These are phyloP conservation scores for Stenoptilia bipunctidactyla DNA, from an alignment of 2,888 invertebrate genomes.

Conservation along the genomic window DNA sequence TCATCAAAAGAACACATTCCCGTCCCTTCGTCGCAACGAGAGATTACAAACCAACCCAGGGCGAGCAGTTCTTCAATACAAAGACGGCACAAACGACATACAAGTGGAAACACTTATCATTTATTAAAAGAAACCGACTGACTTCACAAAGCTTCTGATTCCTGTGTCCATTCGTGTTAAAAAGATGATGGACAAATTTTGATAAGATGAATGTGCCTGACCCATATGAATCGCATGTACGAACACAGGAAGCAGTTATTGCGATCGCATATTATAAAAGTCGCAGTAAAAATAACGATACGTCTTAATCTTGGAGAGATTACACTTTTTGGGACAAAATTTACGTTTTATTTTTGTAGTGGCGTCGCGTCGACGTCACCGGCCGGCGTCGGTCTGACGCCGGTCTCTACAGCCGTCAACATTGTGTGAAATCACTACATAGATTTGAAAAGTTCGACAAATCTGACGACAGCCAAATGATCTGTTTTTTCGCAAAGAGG, in stretches of 20 bases:
- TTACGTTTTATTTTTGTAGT: neutral
- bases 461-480: neutral
- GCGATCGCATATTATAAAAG: neutral
- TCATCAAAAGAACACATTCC: constrained; percentile 26
- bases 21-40: constrained; percentile 5
- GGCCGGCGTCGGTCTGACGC: neutral
- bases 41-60: too few relatives aligned
- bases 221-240: neutral
- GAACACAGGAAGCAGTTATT: constrained; percentile 12
- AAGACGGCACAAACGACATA: too few relatives aligned
- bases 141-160: constrained; percentile 18
- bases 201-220: neutral
- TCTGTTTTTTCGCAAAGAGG: neutral
- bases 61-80: too few relatives aligned
- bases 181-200: neutral
- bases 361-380: neutral
- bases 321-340: neutral
- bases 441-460: neutral
- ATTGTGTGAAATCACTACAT: neutral
- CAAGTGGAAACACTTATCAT: too few relatives aligned
- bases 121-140: neutral
- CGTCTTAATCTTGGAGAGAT: neutral
- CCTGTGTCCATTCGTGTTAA: constrained; percentile 20
- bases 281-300: neutral
- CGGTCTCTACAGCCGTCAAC: neutral